Evolutionary conservation across 2,113 vertebrate genomes (phyloP), one percentile per base, ranked within the genome.

Genomic region (Abramis brama): DNA sequence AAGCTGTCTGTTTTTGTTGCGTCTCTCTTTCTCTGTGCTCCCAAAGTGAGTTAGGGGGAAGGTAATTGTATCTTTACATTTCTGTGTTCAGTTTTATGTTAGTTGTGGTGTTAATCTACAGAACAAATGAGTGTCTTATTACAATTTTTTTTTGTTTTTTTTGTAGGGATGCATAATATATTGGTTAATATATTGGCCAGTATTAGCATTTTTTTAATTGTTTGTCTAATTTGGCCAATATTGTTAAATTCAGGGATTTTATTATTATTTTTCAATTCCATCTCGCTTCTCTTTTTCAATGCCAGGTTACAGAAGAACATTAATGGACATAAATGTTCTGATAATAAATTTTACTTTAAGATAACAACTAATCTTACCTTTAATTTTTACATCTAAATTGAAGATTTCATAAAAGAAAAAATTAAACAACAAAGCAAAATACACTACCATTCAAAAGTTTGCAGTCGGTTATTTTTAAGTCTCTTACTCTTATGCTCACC

Each of bases 21-120:
- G 78, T 83, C n/a, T 55, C 73, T 59, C 17, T 62, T 85, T 80
- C 12, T 57, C 90, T 94, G 94, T 93, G 91, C 92, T 94, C 91
- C 93, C 91, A 93, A 93, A 95, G 95, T 94, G 94, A 95, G 91
- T 94, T 95, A 93, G 95, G 94, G 93, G 94, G 94, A 93, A 95
- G 95, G 94, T 95, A 95, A 43, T 92, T 92, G 93, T 94, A 93
- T 87, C 89, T 91, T 88, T 90, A 89, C 86, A 88, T 89, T 89
- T 89, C 85, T 70, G 13, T 88, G 79, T 87, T 82, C n/a, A 60
- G 17, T 45, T 83, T 52, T 68, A 25, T 73, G 30, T 68, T 47
- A 45, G 52, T 57, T 60, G 15, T 83, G 73, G 0, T 19, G 4
- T n/a, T 23, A 30, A 78, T 33, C 21, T 59, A 5, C 21, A 36